phyloP scores from a whole-genome alignment of 2,797 vertebrate genomes.

The Sebastes jordani region DNA sequence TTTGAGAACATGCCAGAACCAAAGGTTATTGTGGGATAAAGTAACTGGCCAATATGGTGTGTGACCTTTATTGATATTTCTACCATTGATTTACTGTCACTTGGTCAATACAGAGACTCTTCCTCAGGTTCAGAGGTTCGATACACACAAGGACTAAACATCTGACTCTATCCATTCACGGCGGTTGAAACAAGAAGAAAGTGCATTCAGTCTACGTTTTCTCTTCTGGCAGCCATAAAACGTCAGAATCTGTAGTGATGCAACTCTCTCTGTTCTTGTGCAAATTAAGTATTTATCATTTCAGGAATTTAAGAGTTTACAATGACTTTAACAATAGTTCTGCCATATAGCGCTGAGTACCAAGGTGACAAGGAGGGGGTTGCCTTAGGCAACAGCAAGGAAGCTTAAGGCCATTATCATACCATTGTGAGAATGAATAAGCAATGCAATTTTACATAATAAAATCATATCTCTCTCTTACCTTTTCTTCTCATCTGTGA shows the following conservation, averaged over 20 bases:
- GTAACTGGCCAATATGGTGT: neutral
- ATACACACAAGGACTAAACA: slow-evolving; percentile 11
- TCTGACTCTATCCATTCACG: neutral
- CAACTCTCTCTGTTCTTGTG: slow-evolving; percentile 9
- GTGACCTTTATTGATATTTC: slow-evolving; percentile 54
- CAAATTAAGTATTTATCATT: slow-evolving; percentile 14
- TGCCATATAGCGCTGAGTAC: neutral
- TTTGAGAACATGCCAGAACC: slow-evolving; percentile 14
- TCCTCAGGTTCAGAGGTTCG: slow-evolving; percentile 14
- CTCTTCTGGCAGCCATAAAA: neutral
- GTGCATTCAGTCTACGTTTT: neutral
- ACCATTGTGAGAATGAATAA: neutral
- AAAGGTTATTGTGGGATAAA: slow-evolving; percentile 11
- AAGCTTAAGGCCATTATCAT: neutral
- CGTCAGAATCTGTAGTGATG: neutral
- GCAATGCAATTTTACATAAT: neutral
- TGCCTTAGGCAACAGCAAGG: slow-evolving; percentile 10
- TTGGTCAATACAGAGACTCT: slow-evolving; percentile 24
- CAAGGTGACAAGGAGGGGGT: slow-evolving; percentile 2
- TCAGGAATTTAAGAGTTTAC: slow-evolving; percentile 8
- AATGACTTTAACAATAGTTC: slow-evolving; percentile 2
- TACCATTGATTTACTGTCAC: slow-evolving; percentile 46
- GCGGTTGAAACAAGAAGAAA: neutral
- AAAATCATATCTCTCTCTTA: neutral
- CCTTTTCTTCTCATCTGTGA: neutral